Conservation (phyloP, 1,140 invertebrate species). For the Lerema accius region DNA sequence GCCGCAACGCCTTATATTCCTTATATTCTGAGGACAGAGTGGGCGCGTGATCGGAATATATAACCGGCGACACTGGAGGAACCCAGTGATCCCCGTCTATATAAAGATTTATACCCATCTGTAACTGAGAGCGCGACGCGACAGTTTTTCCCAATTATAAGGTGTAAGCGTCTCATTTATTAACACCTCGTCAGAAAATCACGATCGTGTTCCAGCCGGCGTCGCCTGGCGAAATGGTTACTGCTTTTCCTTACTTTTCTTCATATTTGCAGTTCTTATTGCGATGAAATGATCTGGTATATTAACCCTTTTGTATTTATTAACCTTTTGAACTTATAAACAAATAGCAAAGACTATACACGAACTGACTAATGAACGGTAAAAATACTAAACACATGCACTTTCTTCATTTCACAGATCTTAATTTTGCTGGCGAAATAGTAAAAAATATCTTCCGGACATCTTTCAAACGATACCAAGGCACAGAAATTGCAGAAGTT, state of each 20-base stretch:
- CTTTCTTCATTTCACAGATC: too few species aligned
- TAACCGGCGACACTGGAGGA: slow-evolving; percentile 37
- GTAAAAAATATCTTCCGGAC: too few species aligned
- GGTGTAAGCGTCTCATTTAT: slow-evolving; percentile 76
- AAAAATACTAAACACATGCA: too few species aligned
- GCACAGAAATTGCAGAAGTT: too few species aligned
- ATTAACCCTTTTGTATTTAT: too few species aligned
- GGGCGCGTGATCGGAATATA: slow-evolving; percentile 36
- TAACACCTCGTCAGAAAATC: slow-evolving; percentile 76
- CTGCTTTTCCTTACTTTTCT: background rate
- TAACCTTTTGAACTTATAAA: too few species aligned
- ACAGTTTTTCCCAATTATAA: slow-evolving; percentile 81
- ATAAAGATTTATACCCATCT: slow-evolving; percentile 81
- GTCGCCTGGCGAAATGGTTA: too few species aligned
- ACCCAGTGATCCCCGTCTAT: slow-evolving; percentile 67
- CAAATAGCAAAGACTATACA: too few species aligned
- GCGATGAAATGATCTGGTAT: slow-evolving; percentile 11
- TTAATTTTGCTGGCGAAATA: too few species aligned
- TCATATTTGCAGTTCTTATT: slow-evolving; percentile 23
- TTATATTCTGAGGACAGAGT: slow-evolving; percentile 45
- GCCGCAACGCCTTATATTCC: slow-evolving; percentile 66
- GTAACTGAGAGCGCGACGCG: slow-evolving; percentile 78
- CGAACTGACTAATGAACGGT: too few species aligned
- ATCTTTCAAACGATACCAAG: too few species aligned
- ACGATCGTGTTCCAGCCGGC: slow-evolving; percentile 42